These are phyloP conservation scores for Stigmatopora argus DNA, from an alignment of 2,113 vertebrate species.

Conservation along the genomic window DNA sequence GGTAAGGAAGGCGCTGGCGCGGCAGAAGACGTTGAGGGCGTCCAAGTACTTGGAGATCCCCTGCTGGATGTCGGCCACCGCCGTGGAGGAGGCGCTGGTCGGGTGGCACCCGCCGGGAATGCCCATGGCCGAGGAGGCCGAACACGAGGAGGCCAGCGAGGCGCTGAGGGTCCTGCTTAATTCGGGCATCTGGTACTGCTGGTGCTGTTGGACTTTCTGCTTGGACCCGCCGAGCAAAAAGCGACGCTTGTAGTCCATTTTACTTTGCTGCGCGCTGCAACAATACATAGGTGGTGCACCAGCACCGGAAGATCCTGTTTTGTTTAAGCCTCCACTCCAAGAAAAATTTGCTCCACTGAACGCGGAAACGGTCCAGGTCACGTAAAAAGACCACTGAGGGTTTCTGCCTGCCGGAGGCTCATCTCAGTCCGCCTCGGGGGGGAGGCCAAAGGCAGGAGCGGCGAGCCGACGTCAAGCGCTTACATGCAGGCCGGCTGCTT, in stretches of 20 bases:
- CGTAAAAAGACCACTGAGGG: slow-evolving; percentile 75
- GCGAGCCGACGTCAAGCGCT: slow-evolving; percentile 56
- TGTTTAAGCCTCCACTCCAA: neutral
- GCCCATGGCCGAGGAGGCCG: slow-evolving; percentile 73
- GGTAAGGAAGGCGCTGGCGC: slow-evolving; percentile 94
- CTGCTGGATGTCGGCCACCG: slow-evolving; percentile 97
- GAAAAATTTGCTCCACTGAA: slow-evolving; percentile 23
- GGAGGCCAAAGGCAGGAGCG: slow-evolving; percentile 49
- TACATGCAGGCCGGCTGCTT: slow-evolving; percentile 79
- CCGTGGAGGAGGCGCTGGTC: slow-evolving; percentile 74
- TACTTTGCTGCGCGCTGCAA: slow-evolving; percentile 97
- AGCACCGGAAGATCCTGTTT: slow-evolving; percentile 55
- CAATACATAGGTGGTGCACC: slow-evolving; percentile 88
- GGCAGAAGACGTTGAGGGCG: slow-evolving; percentile 95
- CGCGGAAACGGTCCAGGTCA: slow-evolving; percentile 66
- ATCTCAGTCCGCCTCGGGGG: slow-evolving; percentile 77
- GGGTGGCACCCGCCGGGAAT: slow-evolving; percentile 68
- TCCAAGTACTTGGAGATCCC: slow-evolving; percentile 98
- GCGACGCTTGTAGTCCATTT: slow-evolving; percentile 99
- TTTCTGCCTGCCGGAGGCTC: slow-evolving; percentile 79
- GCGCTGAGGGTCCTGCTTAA: slow-evolving; percentile 89
- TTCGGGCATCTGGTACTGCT: slow-evolving; percentile 92
- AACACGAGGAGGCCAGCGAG: slow-evolving; percentile 78
- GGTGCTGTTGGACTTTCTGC: slow-evolving; percentile 99
- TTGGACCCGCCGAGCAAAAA: slow-evolving; percentile 99